phyloP scores from a whole-genome alignment of 2,797 vertebrate genomes.

The Lemur catta region DNA sequence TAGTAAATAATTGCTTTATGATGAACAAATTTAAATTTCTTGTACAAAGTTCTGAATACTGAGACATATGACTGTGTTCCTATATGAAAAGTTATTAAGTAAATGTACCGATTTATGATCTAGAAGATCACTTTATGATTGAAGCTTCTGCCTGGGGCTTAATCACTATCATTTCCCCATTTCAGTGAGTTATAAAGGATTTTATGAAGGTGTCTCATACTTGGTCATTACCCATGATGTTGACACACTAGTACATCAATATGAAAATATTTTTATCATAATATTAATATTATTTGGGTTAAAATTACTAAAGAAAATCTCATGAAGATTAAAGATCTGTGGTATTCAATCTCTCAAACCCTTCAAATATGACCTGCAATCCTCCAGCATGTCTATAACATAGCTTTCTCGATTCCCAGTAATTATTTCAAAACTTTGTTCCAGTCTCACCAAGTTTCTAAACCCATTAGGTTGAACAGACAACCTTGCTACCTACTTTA shows the following conservation, averaged over 20 bases:
- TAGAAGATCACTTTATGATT: background rate
- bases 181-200: background rate
- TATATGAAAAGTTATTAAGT: background rate
- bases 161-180: background rate
- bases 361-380: background rate
- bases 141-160: background rate
- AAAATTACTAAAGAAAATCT: conserved; percentile 28
- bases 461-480: background rate
- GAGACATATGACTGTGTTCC: background rate
- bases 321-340: background rate
- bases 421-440: background rate
- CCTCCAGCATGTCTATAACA: background rate
- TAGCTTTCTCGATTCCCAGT: background rate
- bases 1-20: background rate
- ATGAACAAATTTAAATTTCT: background rate
- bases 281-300: background rate
- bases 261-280: background rate
- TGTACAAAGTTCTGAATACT: background rate
- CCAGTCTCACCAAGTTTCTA: background rate
- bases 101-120: background rate
- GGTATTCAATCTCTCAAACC: background rate
- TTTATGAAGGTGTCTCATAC: background rate
- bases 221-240: background rate
- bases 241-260: background rate
- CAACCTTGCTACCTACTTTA: background rate